Evolutionary conservation across 2,888 invertebrate genomes (phyloP), one percentile per base, ranked within the genome.

Genomic region (Allygus modestus): DNA sequence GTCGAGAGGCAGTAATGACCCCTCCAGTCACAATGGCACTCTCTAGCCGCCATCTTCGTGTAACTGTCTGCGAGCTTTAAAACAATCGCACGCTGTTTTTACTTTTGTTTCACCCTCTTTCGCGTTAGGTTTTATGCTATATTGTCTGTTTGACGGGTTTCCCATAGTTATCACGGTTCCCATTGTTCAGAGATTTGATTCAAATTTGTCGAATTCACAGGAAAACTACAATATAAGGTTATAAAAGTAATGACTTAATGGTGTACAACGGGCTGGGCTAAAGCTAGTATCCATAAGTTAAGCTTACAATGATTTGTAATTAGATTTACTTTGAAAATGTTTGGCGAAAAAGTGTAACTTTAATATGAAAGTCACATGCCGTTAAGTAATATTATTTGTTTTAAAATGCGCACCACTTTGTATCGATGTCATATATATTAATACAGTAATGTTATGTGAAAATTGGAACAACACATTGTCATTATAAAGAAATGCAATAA

Each of bases 31-130:
- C 79, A 79, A 79, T 79, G 79, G 51, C 15, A 17, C 79, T 65
- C 4, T 15, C 17, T 9, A 51, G 58, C 28, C 51, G 51, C 79
- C 58, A 58, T 58, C 79, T 58, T 79, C 79, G 31, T 23, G 23
- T 4, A 20, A 20, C 77, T 46, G 28, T 26, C 77, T 51, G 73
- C 43, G 1, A 15, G 43, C n/a, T 73, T 77, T 28, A 20, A 54
- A 33, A 79, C 58, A 79, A 79, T 79, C 79, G 51, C 77, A 77
- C 28, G 31, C 77, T 26, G 77, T 51, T 54, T 79, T 79, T 79
- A 79, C 58, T 77, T 77, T 77, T 77, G 46, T 43, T 77, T 41
- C 73, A n/a, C 20, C 73, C 73, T 15, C 73, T 41, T 28, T 43
- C 75, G 12, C 51, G 41, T 73, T 73, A 31, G n/a, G 58, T 65